Percentiles rank a stretch among this genome's conserved stretches.
These are phyloP conservation scores for Torymus texanus DNA, from an alignment of 2,888 invertebrate species.

Conservation along the genomic window DNA sequence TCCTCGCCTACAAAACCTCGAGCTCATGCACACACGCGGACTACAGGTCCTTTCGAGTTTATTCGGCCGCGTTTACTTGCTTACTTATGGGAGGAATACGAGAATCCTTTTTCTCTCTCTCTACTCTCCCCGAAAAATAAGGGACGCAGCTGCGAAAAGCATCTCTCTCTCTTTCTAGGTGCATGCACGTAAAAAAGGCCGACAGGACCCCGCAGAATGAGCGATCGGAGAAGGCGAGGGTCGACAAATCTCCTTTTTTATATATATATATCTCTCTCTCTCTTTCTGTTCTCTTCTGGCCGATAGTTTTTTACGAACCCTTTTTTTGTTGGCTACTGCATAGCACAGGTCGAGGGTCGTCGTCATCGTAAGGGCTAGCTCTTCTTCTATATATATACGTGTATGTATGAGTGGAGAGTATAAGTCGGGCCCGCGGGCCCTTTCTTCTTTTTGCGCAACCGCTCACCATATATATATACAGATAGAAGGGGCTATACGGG, in stretches of 20 bases:
- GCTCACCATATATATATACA: not conserved
- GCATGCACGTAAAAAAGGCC: conserved; percentile 45
- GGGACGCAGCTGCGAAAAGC: conserved; percentile 74
- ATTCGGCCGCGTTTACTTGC: conserved; percentile 67
- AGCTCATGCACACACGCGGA: conserved; percentile 36
- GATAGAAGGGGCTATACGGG: not conserved
- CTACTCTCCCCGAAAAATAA: conserved; percentile 62
- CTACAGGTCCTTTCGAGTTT: conserved; percentile 73
- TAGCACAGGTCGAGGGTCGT: conserved; percentile 13
- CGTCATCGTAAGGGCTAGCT: not conserved
- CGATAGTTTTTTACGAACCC: conserved; percentile 74
- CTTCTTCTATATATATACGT: too few relatives aligned
- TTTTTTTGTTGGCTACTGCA: conserved; percentile 63
- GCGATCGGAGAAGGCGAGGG: not conserved
- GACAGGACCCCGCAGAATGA: not conserved
- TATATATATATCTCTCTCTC: not conserved
- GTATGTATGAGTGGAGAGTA: too few relatives aligned
- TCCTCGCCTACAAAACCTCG: conserved; percentile 6
- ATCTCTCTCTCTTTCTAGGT: conserved; percentile 38
- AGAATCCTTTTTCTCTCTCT: conserved; percentile 24
- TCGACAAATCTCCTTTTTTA: conserved; percentile 68
- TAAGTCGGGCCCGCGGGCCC: conserved; percentile 43
- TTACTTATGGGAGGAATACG: too few relatives aligned
- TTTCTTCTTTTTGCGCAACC: conserved; percentile 68
- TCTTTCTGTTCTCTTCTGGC: conserved; percentile 69